Evolutionary conservation across 1,140 invertebrate genomes (phyloP).

Genomic region (Rhagoletis pomonella): DNA sequence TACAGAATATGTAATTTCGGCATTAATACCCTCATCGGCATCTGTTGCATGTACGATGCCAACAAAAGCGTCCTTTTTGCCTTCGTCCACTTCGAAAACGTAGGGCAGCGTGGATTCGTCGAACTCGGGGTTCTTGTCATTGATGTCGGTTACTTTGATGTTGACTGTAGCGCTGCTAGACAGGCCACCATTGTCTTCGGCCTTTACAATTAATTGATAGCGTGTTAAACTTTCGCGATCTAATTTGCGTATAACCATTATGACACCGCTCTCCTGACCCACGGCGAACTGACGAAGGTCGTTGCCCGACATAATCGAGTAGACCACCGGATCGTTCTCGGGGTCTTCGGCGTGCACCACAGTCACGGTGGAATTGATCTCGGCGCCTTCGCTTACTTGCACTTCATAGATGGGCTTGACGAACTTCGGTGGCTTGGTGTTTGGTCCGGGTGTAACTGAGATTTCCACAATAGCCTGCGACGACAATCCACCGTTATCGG

Average conservation of each 20-base stretch:
- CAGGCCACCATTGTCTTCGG: constrained; percentile 89
- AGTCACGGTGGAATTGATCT: constrained; percentile 88
- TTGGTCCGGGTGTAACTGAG: constrained; percentile 86
- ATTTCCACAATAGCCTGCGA: constrained; percentile 90
- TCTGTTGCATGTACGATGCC: constrained; percentile 89
- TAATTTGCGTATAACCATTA: constrained; percentile 87
- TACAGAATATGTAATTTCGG: constrained; percentile 81
- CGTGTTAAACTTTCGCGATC: constrained; percentile 90
- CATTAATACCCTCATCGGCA: constrained; percentile 84
- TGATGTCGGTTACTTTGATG: constrained; percentile 92
- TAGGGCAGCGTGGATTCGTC: constrained; percentile 82
- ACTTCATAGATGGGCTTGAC: constrained; percentile 87
- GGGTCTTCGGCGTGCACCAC: constrained; percentile 88
- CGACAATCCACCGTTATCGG: constrained; percentile 81
- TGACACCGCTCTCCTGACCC: constrained; percentile 86
- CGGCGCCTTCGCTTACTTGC: constrained; percentile 90
- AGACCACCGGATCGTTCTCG: constrained; percentile 90
- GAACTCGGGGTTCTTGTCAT: constrained; percentile 92
- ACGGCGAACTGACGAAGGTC: constrained; percentile 90
- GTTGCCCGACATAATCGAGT: constrained; percentile 90
- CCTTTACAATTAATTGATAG: constrained; percentile 89
- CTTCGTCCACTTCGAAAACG: constrained; percentile 88
- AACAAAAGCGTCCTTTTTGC: constrained; percentile 80
- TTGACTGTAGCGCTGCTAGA: constrained; percentile 88
- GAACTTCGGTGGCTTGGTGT: constrained; percentile 89